A percentile compares a stretch with the other conserved stretches of the same genome.
These are phyloP conservation scores for Spodoptera littoralis DNA, from an alignment of 2,888 invertebrate genomes.

Conservation along the genomic window DNA sequence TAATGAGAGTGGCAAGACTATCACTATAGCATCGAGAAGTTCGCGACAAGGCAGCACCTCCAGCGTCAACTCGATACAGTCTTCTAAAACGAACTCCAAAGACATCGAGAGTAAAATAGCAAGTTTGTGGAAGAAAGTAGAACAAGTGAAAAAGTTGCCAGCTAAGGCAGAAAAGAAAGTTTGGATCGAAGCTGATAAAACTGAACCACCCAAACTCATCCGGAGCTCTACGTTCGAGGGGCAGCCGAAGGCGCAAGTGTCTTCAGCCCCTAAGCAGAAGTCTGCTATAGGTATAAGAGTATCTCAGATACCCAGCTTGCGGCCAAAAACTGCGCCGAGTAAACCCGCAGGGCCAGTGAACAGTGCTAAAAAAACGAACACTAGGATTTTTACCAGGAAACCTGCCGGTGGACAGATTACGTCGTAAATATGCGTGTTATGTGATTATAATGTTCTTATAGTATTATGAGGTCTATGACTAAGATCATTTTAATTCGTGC, in stretches of 20 bases:
- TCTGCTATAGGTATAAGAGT: slow-evolving; percentile 83
- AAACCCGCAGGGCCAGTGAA: slow-evolving; percentile 60
- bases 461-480: slow-evolving; percentile 28
- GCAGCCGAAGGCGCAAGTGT: slow-evolving; percentile 76
- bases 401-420: slow-evolving; percentile 71
- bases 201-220: slow-evolving; percentile 83
- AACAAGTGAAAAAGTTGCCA: slow-evolving; percentile 90
- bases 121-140: slow-evolving; percentile 93
- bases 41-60: slow-evolving; percentile 85
- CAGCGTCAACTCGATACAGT: slow-evolving; percentile 90
- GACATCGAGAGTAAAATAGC: slow-evolving; percentile 94
- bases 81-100: slow-evolving; percentile 86
- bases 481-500: slow-evolving; percentile 4
- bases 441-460: slow-evolving; percentile 32
- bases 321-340: slow-evolving; percentile 71
- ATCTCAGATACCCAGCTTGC: slow-evolving; percentile 82
- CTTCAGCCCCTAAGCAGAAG: slow-evolving; percentile 83
- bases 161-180: slow-evolving; percentile 89
- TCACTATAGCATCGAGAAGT: slow-evolving; percentile 75
- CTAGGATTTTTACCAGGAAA: slow-evolving; percentile 75
- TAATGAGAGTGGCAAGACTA: slow-evolving; percentile 84
- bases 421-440: slow-evolving; percentile 57
- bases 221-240: slow-evolving; percentile 91
- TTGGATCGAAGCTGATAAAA: slow-evolving; percentile 87
- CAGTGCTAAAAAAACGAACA: slow-evolving; percentile 68